These are phyloP conservation scores for Pyxicephalus adspersus DNA, from an alignment of 2,113 vertebrate genomes.

Conservation along the genomic window DNA sequence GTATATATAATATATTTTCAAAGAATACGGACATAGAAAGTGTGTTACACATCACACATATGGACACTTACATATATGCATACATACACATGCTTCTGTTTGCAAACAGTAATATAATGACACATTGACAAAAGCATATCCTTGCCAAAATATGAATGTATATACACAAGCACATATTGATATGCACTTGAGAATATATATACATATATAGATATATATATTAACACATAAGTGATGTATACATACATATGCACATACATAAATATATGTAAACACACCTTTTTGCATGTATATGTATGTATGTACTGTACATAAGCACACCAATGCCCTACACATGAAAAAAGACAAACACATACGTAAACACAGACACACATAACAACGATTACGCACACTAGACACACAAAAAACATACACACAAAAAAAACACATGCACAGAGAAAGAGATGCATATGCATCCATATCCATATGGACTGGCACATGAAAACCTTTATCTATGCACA, in stretches of 20 bases:
- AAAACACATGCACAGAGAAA: not conserved
- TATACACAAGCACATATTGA: not conserved
- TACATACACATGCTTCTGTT: not conserved
- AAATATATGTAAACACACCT: no score
- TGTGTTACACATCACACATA: not conserved
- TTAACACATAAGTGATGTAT: no score
- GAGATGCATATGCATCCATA: not conserved
- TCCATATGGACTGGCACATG: no score
- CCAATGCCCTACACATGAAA: no score
- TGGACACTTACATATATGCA: not conserved
- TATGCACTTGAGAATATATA: no score
- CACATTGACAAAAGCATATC: not conserved
- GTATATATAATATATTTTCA: no score
- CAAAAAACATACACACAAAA: constrained; percentile 11
- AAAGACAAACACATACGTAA: no score
- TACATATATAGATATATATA: no score
- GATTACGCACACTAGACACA: not conserved
- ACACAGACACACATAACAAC: not conserved
- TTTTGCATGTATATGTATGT: no score
- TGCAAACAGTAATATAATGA: not conserved
- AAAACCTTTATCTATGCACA: not conserved
- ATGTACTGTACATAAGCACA: no score
- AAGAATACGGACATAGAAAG: no score
- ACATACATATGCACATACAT: no score
- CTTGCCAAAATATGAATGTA: not conserved